Evolutionary conservation across 2,797 vertebrate species (phyloP).

Genomic region (Podarcis siculus): DNA sequence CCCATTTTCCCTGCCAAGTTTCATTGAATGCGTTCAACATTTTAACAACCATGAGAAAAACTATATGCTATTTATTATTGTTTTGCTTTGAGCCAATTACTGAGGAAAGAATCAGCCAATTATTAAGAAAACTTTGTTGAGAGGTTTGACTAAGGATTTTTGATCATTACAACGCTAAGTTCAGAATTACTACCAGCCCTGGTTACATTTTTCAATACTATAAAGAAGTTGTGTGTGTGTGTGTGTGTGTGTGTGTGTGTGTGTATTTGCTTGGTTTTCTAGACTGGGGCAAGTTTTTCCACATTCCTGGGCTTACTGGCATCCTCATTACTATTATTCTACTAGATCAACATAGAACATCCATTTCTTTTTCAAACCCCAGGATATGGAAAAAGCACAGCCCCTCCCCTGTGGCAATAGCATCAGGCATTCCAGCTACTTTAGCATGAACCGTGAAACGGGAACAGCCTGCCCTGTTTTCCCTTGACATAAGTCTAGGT

Average conservation of each 20-base stretch:
- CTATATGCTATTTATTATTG: background rate
- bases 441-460: no score
- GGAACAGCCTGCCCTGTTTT: background rate
- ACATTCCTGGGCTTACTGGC: background rate
- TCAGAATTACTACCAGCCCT: background rate
- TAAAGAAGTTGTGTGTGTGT: background rate
- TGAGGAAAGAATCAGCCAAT: background rate
- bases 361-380: background rate
- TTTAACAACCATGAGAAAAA: background rate
- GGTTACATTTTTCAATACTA: background rate
- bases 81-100: background rate
- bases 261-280: background rate
- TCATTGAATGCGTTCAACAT: background rate
- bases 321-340: background rate
- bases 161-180: background rate
- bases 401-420: background rate
- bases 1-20: background rate
- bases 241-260: no score
- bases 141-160: background rate
- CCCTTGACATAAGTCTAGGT: background rate
- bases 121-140: background rate
- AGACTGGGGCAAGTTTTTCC: background rate
- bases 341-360: background rate
- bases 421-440: background rate
- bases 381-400: background rate